Base-by-base conservation (phyloP, 2,888 invertebrate species). In the Ecdyonurus torrentis region DNA sequence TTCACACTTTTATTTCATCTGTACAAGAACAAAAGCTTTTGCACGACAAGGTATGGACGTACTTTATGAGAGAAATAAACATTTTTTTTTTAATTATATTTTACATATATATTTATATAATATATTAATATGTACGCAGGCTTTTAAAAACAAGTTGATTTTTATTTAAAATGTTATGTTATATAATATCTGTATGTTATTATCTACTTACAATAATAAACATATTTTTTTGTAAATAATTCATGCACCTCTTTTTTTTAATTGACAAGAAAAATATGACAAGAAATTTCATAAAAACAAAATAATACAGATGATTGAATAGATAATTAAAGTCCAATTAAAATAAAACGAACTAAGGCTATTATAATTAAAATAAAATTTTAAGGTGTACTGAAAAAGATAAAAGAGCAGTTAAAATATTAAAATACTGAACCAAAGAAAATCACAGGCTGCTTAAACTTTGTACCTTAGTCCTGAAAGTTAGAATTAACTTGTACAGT, bases 401-500 rank as follows among this genome's bases (percentile, higher is more conserved):
- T 37, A 10, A 37, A 37, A 37, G 15, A 37, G 7, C 37, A 37
- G 37, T 37, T 37, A 37, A 62, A 25, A 62, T 55, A 62, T 37
- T 62, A 62, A 62, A 62, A 62, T 62, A 62, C 62, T 62, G 62
- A 58, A 58, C 55, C 62, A 53, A 62, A 37, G 37, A 37, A 37
- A 62, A 62, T 62, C 62, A 62, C 62, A 62, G 62, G 50, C 62
- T 62, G 62, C 62, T 62, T 62, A 37, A 62, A 58, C 62, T 62
- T 62, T 62, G 62, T 62, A 62, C 62, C 62, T 62, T 62, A 37
- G 37, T 37, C 37, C 37, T 37, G 37, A 37, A 37, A 37, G 37
- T 37, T 37, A 37, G 37, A 37, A 10, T 37, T 15, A 37, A 37
- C 37, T 37, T 37, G 37, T 37, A 37, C 37, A 37, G 37, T 37